Percentiles rank a stretch among this genome's conserved stretches.
Conservation (phyloP, 2,113 vertebrate genomes). For the Zapornia atra region DNA sequence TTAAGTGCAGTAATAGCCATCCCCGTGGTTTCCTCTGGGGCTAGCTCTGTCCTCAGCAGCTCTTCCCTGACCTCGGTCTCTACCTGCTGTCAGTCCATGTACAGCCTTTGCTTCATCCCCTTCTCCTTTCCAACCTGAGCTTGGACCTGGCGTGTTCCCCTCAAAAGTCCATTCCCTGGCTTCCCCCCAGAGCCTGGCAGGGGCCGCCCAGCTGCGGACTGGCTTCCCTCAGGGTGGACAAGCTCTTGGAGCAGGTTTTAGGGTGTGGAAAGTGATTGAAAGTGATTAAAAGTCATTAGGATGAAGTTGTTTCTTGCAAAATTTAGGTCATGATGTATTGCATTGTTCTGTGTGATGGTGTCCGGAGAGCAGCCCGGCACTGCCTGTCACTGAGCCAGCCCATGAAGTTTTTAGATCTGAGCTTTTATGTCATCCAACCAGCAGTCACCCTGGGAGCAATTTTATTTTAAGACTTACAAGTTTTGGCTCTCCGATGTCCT, state of each 20-base stretch:
- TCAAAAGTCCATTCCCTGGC: not conserved
- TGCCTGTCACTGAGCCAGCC: not conserved
- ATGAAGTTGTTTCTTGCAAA: not conserved
- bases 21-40: not conserved
- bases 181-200: not conserved
- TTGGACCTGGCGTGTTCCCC: not conserved
- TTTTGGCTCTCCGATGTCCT: not conserved
- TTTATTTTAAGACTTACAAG: not conserved
- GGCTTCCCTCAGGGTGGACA: not conserved
- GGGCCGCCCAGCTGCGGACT: not conserved
- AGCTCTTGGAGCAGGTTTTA: not conserved
- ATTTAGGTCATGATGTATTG: not conserved
- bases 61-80: not conserved
- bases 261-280: not conserved
- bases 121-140: not conserved
- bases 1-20: not conserved
- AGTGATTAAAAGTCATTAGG: not conserved
- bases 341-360: not conserved
- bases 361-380: not conserved
- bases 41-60: not conserved
- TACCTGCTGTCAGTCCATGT: not conserved
- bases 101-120: not conserved
- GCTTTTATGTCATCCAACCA: not conserved
- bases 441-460: not conserved
- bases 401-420: not conserved